Base-by-base conservation (phyloP, 1,140 invertebrate species). In the Cydia strobilella region DNA sequence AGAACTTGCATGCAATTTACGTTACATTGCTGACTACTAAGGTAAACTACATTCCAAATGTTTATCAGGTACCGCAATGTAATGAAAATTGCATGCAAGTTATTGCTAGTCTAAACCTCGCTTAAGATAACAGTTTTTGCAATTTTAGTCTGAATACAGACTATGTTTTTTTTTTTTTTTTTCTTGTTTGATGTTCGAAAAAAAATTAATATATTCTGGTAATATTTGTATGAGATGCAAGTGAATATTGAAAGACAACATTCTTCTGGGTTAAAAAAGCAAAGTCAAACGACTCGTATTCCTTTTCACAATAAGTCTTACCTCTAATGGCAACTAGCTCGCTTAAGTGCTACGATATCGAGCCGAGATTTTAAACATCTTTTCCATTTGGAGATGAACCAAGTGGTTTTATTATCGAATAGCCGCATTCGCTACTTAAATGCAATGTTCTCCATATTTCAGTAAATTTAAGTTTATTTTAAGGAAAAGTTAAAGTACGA, bases 381-480 rank as follows among this genome's bases (percentile, higher is more conserved):
- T 87, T 84, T 84, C 82, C 83, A 87, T 89, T 90, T 90, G 87
- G 89, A 90, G 84, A 73, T 82, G 82, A 77, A 89, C 86, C 87
- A 89, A 90, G 83, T 78, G 81, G 81, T 88, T 88, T 90, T 86
- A 88, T 87, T 88, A 88, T 89, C 82, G 85, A 86, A 81, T 84
- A 74, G 78, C 83, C 75, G 77, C 54, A 77, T 66, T 74, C 76
- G 79, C 39, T 69, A 72, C 78, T 83, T 86, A 78, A 83, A 83
- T 80, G 77, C 80, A 83, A 48, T 79, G 77, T 74, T 73, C 74
- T 59, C 18, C 10, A 23, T 59, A 59, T 23, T 59, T 59, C 18
- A 59, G 54, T 59, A 7, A 65, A 74, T 84, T 85, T 13, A 12
- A 4, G 2, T 63, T 63, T 39, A 42, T 42, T 74, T 74, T 23